Evolutionary conservation across 2,113 vertebrate genomes (phyloP).

Genomic region (Menura novaehollandiae): DNA sequence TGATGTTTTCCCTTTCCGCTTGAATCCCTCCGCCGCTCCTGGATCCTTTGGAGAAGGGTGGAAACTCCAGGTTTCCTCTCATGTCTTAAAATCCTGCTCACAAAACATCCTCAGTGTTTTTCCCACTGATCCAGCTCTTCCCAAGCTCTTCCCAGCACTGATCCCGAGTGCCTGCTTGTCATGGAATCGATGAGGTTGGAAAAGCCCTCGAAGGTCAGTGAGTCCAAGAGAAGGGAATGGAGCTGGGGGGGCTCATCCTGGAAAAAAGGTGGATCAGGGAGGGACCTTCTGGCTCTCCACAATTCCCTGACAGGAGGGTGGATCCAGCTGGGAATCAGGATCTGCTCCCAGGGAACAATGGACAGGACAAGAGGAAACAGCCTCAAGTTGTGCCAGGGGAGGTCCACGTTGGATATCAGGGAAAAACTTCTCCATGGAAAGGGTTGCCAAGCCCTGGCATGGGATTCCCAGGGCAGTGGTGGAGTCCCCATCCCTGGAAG

Average conservation of each 20-base stretch:
- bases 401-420: not conserved
- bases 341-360: not conserved
- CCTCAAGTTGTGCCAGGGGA: not conserved
- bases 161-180: not conserved
- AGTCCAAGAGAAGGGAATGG: not conserved
- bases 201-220: not conserved
- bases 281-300: not conserved
- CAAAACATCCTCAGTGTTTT: not conserved
- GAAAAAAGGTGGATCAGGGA: not conserved
- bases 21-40: not conserved
- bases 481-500: not conserved
- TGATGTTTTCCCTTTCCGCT: not conserved
- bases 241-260: not conserved
- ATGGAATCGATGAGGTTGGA: fast-evolving
- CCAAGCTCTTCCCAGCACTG: not conserved
- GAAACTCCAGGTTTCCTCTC: not conserved
- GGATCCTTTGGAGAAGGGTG: not conserved
- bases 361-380: not conserved
- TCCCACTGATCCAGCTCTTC: not conserved
- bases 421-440: not conserved
- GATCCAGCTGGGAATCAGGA: not conserved
- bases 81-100: not conserved
- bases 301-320: not conserved
- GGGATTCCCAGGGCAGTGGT: not conserved
- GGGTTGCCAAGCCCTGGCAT: not conserved